A percentile compares a stretch with the other conserved stretches of the same genome.
These are phyloP conservation scores for Xanthorhoe spadicearia DNA, from an alignment of 2,888 invertebrate genomes.

Conservation along the genomic window DNA sequence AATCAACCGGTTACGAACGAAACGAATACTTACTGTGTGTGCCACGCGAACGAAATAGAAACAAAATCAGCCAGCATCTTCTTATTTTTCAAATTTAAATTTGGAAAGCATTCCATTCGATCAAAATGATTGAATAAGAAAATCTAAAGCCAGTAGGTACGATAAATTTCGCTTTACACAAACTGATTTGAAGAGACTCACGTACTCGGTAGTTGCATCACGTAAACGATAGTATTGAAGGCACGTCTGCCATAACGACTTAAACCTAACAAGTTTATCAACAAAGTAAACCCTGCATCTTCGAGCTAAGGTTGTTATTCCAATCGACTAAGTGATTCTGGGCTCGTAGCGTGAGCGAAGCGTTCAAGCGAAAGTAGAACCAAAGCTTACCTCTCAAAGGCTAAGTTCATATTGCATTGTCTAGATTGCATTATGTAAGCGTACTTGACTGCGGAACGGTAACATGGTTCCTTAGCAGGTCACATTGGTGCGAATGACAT, in stretches of 20 bases:
- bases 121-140: background rate
- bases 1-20: background rate
- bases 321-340: conserved; percentile 44
- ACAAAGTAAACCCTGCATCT: conserved; percentile 50
- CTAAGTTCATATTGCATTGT: conserved; percentile 69
- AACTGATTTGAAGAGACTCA: conserved; percentile 1
- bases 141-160: background rate
- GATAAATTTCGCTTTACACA: conserved; percentile 6
- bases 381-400: conserved; percentile 62
- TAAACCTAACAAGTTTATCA: conserved; percentile 43
- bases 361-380: conserved; percentile 72
- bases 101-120: background rate
- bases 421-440: conserved; percentile 78
- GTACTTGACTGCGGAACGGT: conserved; percentile 77
- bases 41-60: background rate
- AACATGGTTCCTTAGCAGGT: conserved; percentile 80
- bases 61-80: background rate
- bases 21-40: too few species aligned
- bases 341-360: conserved; percentile 59
- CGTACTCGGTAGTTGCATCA: conserved; percentile 74
- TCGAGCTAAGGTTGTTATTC: conserved; percentile 56
- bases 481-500: conserved; percentile 80
- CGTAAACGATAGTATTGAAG: conserved; percentile 71
- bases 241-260: conserved; percentile 50
- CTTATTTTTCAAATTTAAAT: background rate